phyloP scores from a whole-genome alignment of 2,113 vertebrate genomes.

The Antennarius striatus region DNA sequence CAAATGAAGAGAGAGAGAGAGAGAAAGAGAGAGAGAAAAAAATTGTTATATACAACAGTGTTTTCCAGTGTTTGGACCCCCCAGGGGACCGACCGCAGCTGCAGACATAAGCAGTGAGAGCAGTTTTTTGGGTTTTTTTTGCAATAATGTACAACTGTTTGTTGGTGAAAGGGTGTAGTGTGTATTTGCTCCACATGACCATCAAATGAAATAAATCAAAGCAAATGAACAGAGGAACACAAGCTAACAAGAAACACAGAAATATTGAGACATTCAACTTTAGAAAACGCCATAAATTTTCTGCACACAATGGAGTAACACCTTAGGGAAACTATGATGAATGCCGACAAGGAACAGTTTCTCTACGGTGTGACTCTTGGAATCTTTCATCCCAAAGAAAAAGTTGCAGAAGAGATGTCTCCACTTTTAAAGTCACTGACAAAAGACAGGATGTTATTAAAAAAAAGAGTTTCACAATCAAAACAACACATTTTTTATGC shows the following conservation, averaged over 20 bases:
- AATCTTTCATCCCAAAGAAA: too few species aligned
- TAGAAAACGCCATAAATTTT: too few species aligned
- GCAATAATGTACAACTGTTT: neutral
- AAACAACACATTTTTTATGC: neutral
- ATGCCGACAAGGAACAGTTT: too few species aligned
- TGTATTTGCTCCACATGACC: neutral
- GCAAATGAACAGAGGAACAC: constrained; percentile 18
- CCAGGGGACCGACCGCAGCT: constrained; percentile 49
- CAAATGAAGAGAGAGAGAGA: neutral
- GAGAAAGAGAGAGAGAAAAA: constrained; percentile 3
- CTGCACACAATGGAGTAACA: too few species aligned
- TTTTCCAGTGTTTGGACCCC: constrained; percentile 49
- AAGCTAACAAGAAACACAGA: constrained; percentile 11
- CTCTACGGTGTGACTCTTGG: too few species aligned
- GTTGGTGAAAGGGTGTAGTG: constrained; percentile 2
- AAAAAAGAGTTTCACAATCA: too few species aligned
- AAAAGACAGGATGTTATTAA: too few species aligned
- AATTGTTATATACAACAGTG: constrained; percentile 45
- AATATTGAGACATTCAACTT: neutral
- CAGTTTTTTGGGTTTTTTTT: constrained; percentile 3
- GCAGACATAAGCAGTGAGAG: constrained; percentile 18
- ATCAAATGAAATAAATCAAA: constrained; percentile 2
- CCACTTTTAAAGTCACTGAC: too few species aligned
- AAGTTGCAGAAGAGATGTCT: too few species aligned
- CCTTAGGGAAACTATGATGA: too few species aligned